A percentile compares a stretch with the other conserved stretches of the same genome.
phyloP scores from a whole-genome alignment of 2,797 vertebrate species.

The Coendou prehensilis region DNA sequence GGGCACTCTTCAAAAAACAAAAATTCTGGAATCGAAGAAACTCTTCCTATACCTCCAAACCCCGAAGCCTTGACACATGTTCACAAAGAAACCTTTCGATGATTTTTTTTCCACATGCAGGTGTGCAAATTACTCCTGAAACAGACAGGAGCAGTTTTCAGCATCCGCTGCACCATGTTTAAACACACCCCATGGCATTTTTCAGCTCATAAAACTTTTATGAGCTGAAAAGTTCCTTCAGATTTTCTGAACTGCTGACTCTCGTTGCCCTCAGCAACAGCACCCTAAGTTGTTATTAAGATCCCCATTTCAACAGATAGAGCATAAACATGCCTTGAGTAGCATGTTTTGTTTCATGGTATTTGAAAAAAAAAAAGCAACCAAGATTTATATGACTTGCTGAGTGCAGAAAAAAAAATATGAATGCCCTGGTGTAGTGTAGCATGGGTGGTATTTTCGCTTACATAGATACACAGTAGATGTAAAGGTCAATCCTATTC shows the following conservation, averaged over 20 bases:
- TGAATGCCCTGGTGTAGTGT: conserved; percentile 62
- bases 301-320: conserved; percentile 27
- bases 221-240: conserved; percentile 87
- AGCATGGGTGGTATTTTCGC: conserved; percentile 69
- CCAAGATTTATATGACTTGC: conserved; percentile 33
- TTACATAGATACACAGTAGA: conserved; percentile 41
- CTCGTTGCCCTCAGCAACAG: conserved; percentile 77
- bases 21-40: conserved; percentile 44
- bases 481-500: conserved; percentile 33
- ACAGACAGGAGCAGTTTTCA: conserved; percentile 86
- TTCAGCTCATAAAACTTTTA: conserved; percentile 90
- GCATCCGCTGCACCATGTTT: conserved; percentile 83
- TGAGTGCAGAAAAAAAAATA: conserved; percentile 49
- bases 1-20: not conserved
- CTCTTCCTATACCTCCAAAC: not conserved
- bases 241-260: conserved; percentile 82
- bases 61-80: conserved; percentile 76
- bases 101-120: conserved; percentile 85
- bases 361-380: not conserved
- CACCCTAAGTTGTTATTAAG: conserved; percentile 33
- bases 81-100: conserved; percentile 87
- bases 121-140: conserved; percentile 89
- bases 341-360: conserved; percentile 63
- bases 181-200: conserved; percentile 87
- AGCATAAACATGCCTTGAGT: conserved; percentile 48